A percentile compares a stretch with the other conserved stretches of the same genome.
phyloP scores from a whole-genome alignment of 2,113 vertebrate species.

The Rhea pennata region DNA sequence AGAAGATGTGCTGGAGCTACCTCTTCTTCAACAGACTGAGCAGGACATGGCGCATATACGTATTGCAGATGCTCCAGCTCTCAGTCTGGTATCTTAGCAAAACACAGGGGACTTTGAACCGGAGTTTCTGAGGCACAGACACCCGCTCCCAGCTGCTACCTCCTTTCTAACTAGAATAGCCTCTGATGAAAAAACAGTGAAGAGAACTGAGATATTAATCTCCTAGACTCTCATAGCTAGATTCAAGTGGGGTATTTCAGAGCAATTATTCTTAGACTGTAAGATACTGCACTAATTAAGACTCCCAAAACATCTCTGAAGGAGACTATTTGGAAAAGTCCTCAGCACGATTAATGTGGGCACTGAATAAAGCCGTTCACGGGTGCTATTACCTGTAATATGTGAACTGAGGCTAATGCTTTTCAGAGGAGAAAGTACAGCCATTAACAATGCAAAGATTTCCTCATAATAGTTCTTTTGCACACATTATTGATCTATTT shows the following conservation, averaged over 20 bases:
- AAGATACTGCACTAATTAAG: not conserved
- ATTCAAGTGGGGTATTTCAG: not conserved
- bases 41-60: not conserved
- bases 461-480: slow-evolving; percentile 9
- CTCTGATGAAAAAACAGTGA: not conserved
- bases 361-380: not conserved
- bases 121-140: not conserved
- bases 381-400: not conserved
- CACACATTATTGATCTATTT: slow-evolving; percentile 20
- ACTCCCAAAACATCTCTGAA: not conserved
- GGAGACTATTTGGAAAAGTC: not conserved
- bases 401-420: not conserved
- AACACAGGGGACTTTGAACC: not conserved
- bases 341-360: not conserved
- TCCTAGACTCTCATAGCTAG: not conserved
- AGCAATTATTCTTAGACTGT: not conserved
- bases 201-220: not conserved
- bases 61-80: not conserved
- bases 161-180: not conserved
- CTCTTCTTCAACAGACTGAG: not conserved
- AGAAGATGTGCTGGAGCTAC: not conserved
- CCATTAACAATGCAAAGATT: slow-evolving; percentile 20
- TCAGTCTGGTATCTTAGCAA: not conserved
- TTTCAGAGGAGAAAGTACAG: slow-evolving; percentile 17
- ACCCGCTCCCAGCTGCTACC: not conserved